A percentile compares a stretch with the other conserved stretches of the same genome.
Evolutionary conservation across 2,888 invertebrate species (phyloP).

Genomic region (Cepaea hortensis): DNA sequence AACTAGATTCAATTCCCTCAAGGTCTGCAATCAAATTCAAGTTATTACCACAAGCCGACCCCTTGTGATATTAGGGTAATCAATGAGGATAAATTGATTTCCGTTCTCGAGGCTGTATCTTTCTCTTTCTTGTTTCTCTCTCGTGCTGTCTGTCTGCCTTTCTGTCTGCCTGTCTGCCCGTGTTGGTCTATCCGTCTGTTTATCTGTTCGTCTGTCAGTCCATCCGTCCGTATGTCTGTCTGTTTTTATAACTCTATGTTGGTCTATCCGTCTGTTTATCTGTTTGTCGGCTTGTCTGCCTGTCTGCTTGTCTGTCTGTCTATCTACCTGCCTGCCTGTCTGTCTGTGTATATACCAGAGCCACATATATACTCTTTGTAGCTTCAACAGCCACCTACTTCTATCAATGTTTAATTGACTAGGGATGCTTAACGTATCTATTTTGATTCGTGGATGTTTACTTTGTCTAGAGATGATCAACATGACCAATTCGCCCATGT

Average conservation of each 20-base stretch:
- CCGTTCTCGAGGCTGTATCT: background rate
- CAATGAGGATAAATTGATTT: slow-evolving; percentile 23
- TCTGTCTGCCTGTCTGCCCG: background rate
- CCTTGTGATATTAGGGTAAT: slow-evolving; percentile 12
- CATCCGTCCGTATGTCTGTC: background rate
- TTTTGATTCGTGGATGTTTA: too few relatives aligned
- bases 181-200: background rate
- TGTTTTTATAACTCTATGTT: background rate
- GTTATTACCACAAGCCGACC: slow-evolving; percentile 16
- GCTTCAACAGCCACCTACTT: too few relatives aligned
- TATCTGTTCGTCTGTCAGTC: background rate
- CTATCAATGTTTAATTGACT: too few relatives aligned
- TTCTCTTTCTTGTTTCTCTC: background rate
- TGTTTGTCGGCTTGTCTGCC: too few relatives aligned
- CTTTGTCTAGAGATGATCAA: too few relatives aligned
- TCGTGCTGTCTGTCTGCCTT: background rate
- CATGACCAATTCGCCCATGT: too few relatives aligned
- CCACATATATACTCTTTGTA: too few relatives aligned
- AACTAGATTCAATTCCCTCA: slow-evolving; percentile 22
- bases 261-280: background rate
- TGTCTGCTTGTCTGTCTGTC: too few relatives aligned
- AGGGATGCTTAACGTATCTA: too few relatives aligned
- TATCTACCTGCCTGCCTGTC: too few relatives aligned
- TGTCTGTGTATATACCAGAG: too few relatives aligned
- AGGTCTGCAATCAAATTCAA: slow-evolving; percentile 22